Conservation (phyloP, 2,113 vertebrate genomes). For the Alexandromys fortis region DNA sequence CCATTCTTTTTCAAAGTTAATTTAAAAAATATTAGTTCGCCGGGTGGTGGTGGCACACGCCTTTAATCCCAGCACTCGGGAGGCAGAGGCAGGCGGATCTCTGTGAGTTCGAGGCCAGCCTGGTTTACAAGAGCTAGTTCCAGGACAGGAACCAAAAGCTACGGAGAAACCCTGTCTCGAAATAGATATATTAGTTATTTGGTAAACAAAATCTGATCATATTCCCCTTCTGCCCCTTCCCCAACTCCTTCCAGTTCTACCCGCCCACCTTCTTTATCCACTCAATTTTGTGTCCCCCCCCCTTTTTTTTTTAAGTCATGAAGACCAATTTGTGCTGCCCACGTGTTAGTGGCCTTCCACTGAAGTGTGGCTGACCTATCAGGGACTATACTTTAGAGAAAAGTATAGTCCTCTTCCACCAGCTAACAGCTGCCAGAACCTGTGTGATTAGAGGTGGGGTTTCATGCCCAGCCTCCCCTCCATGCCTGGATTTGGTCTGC, state of each 20-base stretch:
- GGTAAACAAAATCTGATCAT: background rate
- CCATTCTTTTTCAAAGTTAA: background rate
- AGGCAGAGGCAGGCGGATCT: too few relatives aligned
- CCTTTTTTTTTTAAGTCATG: background rate
- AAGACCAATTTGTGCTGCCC: background rate
- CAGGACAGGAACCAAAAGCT: too few relatives aligned
- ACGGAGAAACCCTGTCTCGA: too few relatives aligned
- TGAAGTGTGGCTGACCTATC: background rate
- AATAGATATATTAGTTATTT: background rate
- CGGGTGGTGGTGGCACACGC: too few relatives aligned
- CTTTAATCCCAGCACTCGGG: too few relatives aligned
- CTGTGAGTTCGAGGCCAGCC: too few relatives aligned
- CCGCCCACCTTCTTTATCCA: background rate
- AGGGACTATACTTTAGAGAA: background rate
- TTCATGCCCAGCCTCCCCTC: background rate
- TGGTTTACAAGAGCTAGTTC: too few relatives aligned
- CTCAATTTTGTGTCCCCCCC: background rate
- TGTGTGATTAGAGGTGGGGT: background rate
- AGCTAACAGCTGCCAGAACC: background rate
- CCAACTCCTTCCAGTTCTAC: background rate
- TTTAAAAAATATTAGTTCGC: background rate
- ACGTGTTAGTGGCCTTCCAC: background rate
- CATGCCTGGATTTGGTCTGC: background rate
- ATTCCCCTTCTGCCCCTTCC: background rate
- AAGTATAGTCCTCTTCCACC: background rate